Base-by-base conservation (phyloP, 2,113 vertebrate species). In the Peucedramus taeniatus region DNA sequence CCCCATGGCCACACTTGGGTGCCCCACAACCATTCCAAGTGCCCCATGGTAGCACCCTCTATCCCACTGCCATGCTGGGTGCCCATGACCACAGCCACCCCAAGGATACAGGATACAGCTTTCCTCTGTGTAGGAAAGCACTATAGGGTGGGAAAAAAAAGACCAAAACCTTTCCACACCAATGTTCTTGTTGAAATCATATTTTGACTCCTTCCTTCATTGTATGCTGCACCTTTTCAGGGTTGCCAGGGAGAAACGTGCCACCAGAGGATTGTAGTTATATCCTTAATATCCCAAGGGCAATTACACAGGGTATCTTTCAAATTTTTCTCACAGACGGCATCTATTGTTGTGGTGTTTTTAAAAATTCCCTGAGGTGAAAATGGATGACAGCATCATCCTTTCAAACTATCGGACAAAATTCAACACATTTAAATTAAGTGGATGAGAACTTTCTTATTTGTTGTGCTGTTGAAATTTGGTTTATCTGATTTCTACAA, bases 341-440 rank as follows among this genome's bases (percentile, higher is more conserved):
- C 45, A 44, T 87, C 49, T 88, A 39, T 79, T 91, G n/a, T 45
- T 85, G 54, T 79, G 63, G 27, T 75, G 56, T 31, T 95, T 90
- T 77, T 65, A 63, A 75, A 87, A 89, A 93, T 87, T 93, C 81
- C 80, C 60, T 15, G n/a, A 95, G 86, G 76, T 95, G 59, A 80
- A 92, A 80, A 5, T 78, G 47, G 71, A 66, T 87, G 81, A 81
- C 68, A 95, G 68, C 83, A 65, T 85, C 83, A 92, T 94, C 35
- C 30, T 74, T 94, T 89, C 60, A 74, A 61, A 50, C 59, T 93
- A 54, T 65, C 71, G 45, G 35, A 84, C 63, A 93, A 93, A 95
- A 95, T 66, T 90, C 79, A 90, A 65, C 79, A 70, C 7, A 15
- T 82, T 76, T 84, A 33, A 74, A 40, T 45, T 54, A 93, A 85